These are phyloP conservation scores for Halocaridina rubra DNA, from an alignment of 2,888 invertebrate genomes.

Conservation along the genomic window DNA sequence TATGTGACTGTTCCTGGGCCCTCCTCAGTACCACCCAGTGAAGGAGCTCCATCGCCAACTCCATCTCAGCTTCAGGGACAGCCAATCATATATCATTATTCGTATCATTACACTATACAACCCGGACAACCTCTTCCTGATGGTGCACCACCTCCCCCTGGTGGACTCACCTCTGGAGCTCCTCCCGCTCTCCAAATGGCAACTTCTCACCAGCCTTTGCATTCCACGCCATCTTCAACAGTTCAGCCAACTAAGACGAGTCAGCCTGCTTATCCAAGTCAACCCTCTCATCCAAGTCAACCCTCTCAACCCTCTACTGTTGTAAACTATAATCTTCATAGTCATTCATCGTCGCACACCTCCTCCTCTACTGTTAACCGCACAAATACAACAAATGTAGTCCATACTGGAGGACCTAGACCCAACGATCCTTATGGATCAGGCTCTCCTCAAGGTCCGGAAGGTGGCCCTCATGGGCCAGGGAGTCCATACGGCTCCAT, in stretches of 20 bases:
- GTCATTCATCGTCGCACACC: not conserved
- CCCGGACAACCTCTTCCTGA: constrained; percentile 62
- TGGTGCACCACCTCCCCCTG: constrained; percentile 55
- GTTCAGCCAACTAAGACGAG: not conserved
- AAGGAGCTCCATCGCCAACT: constrained; percentile 62
- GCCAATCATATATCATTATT: constrained; percentile 63
- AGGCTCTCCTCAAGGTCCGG: constrained; percentile 4
- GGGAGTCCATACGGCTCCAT: constrained; percentile 17
- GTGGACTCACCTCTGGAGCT: constrained; percentile 3
- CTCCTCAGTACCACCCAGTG: constrained; percentile 49
- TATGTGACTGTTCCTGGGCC: constrained; percentile 54
- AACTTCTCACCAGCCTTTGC: not conserved
- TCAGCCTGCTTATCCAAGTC: not conserved
- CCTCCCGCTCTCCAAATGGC: constrained; percentile 52
- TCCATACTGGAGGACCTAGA: constrained; percentile 1
- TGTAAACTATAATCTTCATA: constrained; percentile 34
- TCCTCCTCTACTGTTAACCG: constrained; percentile 20
- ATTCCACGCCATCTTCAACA: not conserved
- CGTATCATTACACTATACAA: constrained; percentile 63
- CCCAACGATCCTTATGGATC: constrained; percentile 9
- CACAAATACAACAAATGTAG: constrained; percentile 25
- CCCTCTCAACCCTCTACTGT: not conserved
- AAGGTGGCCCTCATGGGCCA: not conserved
- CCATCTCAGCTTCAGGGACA: constrained; percentile 45
- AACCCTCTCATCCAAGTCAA: constrained; percentile 3